These are phyloP conservation scores for Trachemys scripta DNA, from an alignment of 2,113 vertebrate species.

Conservation along the genomic window DNA sequence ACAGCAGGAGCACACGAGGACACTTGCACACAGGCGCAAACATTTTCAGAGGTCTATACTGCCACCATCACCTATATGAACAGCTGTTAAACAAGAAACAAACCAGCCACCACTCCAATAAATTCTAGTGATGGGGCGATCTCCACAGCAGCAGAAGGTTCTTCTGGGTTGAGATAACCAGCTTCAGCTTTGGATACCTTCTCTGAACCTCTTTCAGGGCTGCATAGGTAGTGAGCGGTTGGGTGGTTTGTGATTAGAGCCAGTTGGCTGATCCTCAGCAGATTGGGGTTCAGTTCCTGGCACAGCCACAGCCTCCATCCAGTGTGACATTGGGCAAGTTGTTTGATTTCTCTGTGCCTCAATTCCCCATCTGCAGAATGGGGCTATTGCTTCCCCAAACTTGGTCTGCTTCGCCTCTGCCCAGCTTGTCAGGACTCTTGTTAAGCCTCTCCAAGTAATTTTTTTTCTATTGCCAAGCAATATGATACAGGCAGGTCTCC, in stretches of 20 bases:
- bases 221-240: rapidly evolving
- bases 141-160: slow-evolving; percentile 52
- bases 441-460: not conserved
- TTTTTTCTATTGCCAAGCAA: not conserved
- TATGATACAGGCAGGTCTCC: not conserved
- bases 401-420: not conserved
- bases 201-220: rapidly evolving
- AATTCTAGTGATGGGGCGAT: slow-evolving; percentile 41
- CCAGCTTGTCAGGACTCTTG: not conserved
- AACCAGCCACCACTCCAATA: not conserved
- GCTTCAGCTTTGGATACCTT: not conserved
- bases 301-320: too few relatives aligned
- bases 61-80: slow-evolving; percentile 12
- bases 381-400: too few relatives aligned
- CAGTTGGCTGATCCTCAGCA: not conserved
- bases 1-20: not conserved
- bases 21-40: not conserved
- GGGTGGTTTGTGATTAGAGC: not conserved
- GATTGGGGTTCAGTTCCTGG: too few relatives aligned
- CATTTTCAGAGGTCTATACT: not conserved
- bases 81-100: not conserved
- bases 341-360: too few relatives aligned
- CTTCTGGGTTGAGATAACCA: slow-evolving; percentile 32
- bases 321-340: too few relatives aligned
- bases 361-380: too few relatives aligned